phyloP scores from a whole-genome alignment of 2,797 vertebrate species.

The Coreius guichenoti region DNA sequence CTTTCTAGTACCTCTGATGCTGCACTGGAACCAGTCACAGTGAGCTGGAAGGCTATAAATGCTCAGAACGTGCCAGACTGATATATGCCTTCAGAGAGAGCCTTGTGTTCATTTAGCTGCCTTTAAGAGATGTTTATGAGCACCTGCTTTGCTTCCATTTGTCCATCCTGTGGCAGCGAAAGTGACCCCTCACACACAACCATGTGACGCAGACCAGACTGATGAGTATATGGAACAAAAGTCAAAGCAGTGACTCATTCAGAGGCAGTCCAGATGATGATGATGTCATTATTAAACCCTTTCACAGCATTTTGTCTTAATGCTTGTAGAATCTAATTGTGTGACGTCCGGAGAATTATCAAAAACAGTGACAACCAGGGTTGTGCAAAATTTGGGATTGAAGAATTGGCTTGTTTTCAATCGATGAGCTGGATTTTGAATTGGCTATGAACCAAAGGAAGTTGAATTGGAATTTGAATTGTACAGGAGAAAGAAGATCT shows the following conservation, averaged over 20 bases:
- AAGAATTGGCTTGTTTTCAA: not conserved
- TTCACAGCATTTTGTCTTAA: conserved; percentile 31
- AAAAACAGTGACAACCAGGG: no score
- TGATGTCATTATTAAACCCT: conserved; percentile 19
- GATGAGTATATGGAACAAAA: conserved; percentile 63
- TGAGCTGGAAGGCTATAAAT: conserved; percentile 42
- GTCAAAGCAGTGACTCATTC: conserved; percentile 44
- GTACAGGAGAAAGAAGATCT: no score
- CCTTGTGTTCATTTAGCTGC: not conserved
- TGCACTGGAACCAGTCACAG: conserved; percentile 25
- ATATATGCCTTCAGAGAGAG: conserved; percentile 25
- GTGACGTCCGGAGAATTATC: not conserved
- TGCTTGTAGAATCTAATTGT: not conserved
- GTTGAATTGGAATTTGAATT: no score
- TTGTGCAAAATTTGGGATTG: not conserved
- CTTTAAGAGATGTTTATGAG: conserved; percentile 28
- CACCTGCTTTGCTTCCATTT: conserved; percentile 40
- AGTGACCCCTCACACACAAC: conserved; percentile 31
- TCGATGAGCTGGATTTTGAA: not conserved
- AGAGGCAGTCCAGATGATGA: conserved; percentile 1
- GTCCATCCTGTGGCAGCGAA: conserved; percentile 30
- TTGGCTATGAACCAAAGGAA: no score
- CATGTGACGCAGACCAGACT: conserved; percentile 37
- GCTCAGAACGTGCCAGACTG: conserved; percentile 16
- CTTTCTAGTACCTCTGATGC: conserved; percentile 45